Conservation (phyloP, 92 coral and sea anemone genomes). For the Phenganax stokvisi region DNA sequence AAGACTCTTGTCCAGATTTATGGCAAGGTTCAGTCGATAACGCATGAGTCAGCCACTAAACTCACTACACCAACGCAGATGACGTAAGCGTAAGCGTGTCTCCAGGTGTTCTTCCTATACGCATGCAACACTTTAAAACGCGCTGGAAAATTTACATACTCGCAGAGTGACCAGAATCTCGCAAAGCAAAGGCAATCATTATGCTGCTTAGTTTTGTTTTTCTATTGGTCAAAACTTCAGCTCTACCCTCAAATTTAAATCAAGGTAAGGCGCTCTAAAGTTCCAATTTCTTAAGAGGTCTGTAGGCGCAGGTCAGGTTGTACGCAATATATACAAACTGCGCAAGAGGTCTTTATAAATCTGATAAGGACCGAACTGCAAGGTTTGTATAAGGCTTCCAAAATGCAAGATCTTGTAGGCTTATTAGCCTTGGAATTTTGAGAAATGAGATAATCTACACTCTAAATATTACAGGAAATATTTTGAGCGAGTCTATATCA, state of each 20-base stretch:
- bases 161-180: neutral
- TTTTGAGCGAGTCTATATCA: too few species aligned
- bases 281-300: neutral
- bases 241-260: conserved; percentile 3
- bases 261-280: neutral
- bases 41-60: neutral
- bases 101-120: conserved; percentile 6
- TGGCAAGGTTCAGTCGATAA: neutral
- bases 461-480: too few species aligned
- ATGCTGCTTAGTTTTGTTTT: conserved; percentile 2
- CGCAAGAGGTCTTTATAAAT: too few species aligned
- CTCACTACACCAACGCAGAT: neutral
- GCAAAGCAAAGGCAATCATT: neutral
- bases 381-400: too few species aligned
- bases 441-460: too few species aligned
- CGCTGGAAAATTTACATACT: too few species aligned
- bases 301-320: too few species aligned
- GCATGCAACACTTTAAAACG: neutral
- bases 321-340: too few species aligned
- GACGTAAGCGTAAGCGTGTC: conserved; percentile 9
- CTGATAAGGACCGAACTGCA: too few species aligned
- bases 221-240: neutral
- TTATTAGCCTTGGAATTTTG: too few species aligned
- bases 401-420: too few species aligned
- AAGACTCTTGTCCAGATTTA: neutral